Conservation (phyloP, 2,113 vertebrate species). For the Zosterops lateralis region DNA sequence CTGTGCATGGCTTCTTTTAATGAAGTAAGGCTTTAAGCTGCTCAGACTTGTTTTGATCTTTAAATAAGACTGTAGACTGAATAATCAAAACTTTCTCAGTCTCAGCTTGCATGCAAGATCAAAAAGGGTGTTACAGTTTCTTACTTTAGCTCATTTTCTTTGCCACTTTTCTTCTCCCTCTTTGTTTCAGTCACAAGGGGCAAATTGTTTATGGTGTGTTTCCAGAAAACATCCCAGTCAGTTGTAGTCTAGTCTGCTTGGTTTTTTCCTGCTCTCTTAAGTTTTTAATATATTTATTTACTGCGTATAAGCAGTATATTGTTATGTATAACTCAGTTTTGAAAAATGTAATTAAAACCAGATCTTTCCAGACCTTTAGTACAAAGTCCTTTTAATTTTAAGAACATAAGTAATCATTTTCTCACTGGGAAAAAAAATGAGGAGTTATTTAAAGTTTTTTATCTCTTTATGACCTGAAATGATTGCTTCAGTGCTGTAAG, state of each 20-base stretch:
- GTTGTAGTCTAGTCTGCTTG: neutral
- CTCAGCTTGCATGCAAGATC: slow-evolving; percentile 22
- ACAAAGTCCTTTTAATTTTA: slow-evolving; percentile 8
- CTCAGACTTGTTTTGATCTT: slow-evolving; percentile 31
- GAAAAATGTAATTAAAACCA: slow-evolving; percentile 35
- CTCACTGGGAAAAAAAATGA: neutral
- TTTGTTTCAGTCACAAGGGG: neutral
- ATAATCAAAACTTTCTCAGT: neutral
- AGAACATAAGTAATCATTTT: neutral
- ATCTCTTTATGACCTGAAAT: slow-evolving; percentile 35
- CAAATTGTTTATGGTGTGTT: neutral
- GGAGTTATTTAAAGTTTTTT: slow-evolving; percentile 11
- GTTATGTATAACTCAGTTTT: slow-evolving; percentile 20
- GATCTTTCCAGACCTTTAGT: neutral
- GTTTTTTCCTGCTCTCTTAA: slow-evolving; percentile 5
- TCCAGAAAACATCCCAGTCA: neutral
- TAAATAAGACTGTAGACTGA: neutral
- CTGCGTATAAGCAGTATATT: neutral
- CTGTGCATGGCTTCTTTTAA: neutral
- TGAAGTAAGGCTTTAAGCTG: slow-evolving; percentile 1
- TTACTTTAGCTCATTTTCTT: slow-evolving; percentile 19
- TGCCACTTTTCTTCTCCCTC: neutral
- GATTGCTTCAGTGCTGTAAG: neutral
- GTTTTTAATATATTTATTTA: slow-evolving; percentile 18
- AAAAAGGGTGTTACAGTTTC: slow-evolving; percentile 29